Conservation (phyloP, 2,797 vertebrate genomes). For the Chelonia mydas region DNA sequence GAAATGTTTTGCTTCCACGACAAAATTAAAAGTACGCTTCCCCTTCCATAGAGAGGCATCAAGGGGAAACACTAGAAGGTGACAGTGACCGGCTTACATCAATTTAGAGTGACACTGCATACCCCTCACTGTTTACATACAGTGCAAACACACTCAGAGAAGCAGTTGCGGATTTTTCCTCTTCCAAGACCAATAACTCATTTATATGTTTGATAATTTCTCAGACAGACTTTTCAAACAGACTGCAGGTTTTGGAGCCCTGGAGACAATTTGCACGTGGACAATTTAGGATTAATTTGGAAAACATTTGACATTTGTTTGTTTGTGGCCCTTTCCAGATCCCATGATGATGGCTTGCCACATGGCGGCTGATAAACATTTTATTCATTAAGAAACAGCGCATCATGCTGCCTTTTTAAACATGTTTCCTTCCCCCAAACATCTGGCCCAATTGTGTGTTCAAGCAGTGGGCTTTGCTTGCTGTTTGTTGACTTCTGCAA, state of each 20-base stretch:
- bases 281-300: background rate
- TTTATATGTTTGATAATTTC: background rate
- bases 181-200: rapidly evolving
- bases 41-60: background rate
- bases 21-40: background rate
- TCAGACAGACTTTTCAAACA: rapidly evolving
- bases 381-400: background rate
- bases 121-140: background rate
- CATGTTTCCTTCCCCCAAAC: background rate
- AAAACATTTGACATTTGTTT: background rate
- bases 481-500: background rate
- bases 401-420: background rate
- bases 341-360: background rate
- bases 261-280: background rate
- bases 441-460: background rate
- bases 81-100: background rate
- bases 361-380: background rate
- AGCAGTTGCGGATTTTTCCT: rapidly evolving
- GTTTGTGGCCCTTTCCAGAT: background rate
- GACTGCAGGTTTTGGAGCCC: rapidly evolving
- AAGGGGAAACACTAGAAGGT: background rate
- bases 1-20: background rate
- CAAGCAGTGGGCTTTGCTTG: background rate
- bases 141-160: background rate
- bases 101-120: background rate